Evolutionary conservation across 2,888 invertebrate genomes (phyloP), one percentile per base, ranked within the genome.

Genomic region (Ormyrus rosae): DNA sequence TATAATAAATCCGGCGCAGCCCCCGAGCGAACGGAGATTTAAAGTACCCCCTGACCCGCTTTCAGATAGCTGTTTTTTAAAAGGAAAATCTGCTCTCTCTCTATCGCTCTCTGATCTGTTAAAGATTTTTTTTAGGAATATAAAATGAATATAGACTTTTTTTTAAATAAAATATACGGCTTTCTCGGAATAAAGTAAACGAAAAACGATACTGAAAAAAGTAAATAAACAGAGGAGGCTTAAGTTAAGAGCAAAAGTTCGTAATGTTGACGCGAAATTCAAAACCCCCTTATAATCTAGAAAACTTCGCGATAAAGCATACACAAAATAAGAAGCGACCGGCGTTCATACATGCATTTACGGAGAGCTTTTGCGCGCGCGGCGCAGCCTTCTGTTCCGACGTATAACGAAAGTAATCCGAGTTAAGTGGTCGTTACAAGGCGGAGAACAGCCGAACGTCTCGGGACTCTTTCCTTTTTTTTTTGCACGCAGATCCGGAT

Each of bases 401-500:
- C 81, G 19, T 19, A 60, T 82, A 13, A 13, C 86, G 82, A 84
- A 76, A 82, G 84, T 87, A 86, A 87, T 87, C 85, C 81, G 77
- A 85, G 83, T 84, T 85, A 87, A 86, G 85, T 87, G 84, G 82
- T 84, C 82, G 84, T 87, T 86, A 86, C 76, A 72, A 34, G n/a
- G 65, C 48, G 68, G 80, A 71, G 74, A 64, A 8, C 51, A 34
- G 10, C 11, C 13, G 34, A 61, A 53, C 55, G 45, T 65, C 69
- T 69, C 34, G 9, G 34, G 19, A 46, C 4, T n/a, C 11, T 45
- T 13, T 64, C 3, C 3, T 34, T 34, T 34, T 34, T 34, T 34
- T 34, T 34, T 34, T 34, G 3, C 34, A 34, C 34, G 34, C 34
- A 4, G 34, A 34, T 34, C 34, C 2, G 34, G 3, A 19, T 53